Evolutionary conservation across 2,113 vertebrate genomes (phyloP).

Genomic region (Cettia cetti): DNA sequence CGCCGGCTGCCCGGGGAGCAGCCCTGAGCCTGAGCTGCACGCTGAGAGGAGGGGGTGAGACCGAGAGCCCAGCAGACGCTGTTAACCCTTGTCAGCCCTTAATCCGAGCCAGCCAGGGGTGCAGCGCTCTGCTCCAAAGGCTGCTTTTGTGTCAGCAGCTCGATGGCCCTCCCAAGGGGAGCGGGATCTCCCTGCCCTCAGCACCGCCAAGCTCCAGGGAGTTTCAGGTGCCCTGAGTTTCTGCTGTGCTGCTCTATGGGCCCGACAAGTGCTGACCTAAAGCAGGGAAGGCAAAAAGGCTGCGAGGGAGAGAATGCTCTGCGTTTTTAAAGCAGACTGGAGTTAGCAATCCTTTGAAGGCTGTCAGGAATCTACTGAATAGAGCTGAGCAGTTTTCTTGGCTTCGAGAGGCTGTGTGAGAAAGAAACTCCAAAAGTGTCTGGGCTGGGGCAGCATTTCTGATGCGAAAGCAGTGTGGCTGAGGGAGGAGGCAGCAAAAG

Average conservation of each 20-base stretch:
- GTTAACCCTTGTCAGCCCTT: slow-evolving; percentile 64
- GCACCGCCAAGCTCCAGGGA: accelerated
- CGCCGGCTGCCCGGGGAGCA: slow-evolving; percentile 4
- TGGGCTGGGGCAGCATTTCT: background rate
- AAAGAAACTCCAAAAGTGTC: background rate
- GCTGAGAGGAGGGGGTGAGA: slow-evolving; percentile 30
- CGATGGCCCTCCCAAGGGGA: accelerated
- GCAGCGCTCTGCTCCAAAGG: accelerated
- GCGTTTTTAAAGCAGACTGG: background rate
- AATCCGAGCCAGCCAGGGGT: background rate
- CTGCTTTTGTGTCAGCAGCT: background rate
- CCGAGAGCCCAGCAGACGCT: slow-evolving; percentile 18
- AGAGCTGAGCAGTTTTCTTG: background rate
- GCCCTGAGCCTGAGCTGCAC: slow-evolving; percentile 38
- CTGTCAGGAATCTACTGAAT: background rate
- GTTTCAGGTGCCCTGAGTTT: background rate
- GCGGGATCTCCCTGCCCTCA: accelerated
- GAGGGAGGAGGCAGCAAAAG: background rate
- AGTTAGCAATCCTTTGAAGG: background rate
- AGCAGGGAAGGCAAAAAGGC: background rate
- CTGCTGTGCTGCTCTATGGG: background rate
- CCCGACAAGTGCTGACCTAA: background rate
- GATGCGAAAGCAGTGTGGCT: background rate
- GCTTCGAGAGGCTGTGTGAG: background rate
- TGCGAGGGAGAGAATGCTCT: background rate